Conservation (phyloP, 2,113 vertebrate species). For the Ciconia boyciana region DNA sequence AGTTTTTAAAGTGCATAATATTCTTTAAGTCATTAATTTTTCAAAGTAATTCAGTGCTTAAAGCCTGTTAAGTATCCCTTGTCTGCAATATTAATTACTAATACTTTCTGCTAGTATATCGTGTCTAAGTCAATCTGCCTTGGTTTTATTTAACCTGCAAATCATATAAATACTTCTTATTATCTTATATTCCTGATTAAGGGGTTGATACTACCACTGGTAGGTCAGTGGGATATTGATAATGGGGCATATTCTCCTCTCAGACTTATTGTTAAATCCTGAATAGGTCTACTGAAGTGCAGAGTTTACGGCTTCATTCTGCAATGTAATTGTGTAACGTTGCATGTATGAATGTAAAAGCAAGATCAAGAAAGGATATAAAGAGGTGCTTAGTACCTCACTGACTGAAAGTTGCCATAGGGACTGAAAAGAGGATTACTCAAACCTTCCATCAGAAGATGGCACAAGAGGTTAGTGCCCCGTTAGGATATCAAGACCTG, state of each 20-base stretch:
- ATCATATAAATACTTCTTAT: neutral
- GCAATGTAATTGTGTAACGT: neutral
- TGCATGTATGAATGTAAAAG: neutral
- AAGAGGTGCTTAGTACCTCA: neutral
- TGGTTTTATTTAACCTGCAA: conserved; percentile 20
- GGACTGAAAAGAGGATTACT: neutral
- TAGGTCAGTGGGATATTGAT: neutral
- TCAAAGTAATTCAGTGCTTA: conserved; percentile 1
- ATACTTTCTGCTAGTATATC: neutral
- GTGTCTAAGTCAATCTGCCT: neutral
- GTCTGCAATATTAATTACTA: conserved; percentile 4
- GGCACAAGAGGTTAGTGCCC: neutral
- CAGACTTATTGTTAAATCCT: neutral
- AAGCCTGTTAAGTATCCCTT: neutral
- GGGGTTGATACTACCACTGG: neutral
- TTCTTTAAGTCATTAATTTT: conserved; percentile 17
- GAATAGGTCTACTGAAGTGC: neutral
- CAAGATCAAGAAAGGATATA: neutral
- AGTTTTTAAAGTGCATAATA: neutral
- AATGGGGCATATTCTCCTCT: neutral
- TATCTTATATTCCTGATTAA: neutral
- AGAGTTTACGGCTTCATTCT: neutral
- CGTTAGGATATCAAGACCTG: neutral
- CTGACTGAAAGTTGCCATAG: neutral
- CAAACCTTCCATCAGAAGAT: neutral